Evolutionary conservation across 2,888 invertebrate genomes (phyloP).

Genomic region (Tuta absoluta): DNA sequence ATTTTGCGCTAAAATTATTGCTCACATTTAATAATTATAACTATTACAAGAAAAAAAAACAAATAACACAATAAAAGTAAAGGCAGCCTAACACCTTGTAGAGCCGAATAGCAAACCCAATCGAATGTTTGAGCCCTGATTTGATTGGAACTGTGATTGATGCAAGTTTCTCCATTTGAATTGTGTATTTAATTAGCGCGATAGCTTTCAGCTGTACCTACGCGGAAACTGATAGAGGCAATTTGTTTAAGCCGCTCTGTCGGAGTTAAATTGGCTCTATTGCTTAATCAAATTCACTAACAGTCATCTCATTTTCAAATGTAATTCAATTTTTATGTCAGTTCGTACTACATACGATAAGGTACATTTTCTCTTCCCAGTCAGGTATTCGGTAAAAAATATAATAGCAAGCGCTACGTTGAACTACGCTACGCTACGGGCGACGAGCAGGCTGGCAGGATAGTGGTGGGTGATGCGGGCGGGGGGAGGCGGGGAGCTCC

Average conservation of each 20-base stretch:
- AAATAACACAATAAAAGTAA: too few relatives aligned
- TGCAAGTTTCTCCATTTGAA: slow-evolving; percentile 14
- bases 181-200: neutral
- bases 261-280: neutral
- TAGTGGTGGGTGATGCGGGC: slow-evolving; percentile 35
- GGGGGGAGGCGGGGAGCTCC: slow-evolving; percentile 40
- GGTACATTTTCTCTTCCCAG: too few relatives aligned
- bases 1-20: too few relatives aligned
- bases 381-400: too few relatives aligned
- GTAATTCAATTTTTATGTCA: neutral
- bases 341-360: too few relatives aligned
- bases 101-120: neutral
- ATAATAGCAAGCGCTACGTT: slow-evolving; percentile 35
- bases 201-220: neutral
- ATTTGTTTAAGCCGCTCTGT: neutral
- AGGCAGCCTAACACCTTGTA: too few relatives aligned
- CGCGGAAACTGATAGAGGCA: neutral
- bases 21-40: too few relatives aligned
- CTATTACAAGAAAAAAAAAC: too few relatives aligned
- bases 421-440: slow-evolving; percentile 29
- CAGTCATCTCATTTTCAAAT: neutral
- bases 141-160: slow-evolving; percentile 30
- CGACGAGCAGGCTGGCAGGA: slow-evolving; percentile 29
- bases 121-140: slow-evolving; percentile 10
- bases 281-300: neutral